Evolutionary conservation across 2,113 vertebrate species (phyloP).

Genomic region (Paradisaea rubra): DNA sequence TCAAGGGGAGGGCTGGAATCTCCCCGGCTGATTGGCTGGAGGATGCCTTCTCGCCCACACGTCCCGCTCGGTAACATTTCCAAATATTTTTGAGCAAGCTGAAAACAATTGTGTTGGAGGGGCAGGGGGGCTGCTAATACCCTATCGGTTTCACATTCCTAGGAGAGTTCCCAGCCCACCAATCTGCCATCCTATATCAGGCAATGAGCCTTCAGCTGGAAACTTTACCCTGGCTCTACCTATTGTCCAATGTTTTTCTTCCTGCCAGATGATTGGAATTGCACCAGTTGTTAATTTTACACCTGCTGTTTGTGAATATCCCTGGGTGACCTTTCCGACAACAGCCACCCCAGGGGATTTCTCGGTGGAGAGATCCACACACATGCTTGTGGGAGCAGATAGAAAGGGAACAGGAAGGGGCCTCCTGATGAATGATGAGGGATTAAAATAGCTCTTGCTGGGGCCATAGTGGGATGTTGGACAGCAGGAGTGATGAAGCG

Average conservation of each 20-base stretch:
- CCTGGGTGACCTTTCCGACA: conserved; percentile 34
- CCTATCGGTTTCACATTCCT: conserved; percentile 61
- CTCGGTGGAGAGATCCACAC: neutral
- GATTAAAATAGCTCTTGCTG: conserved; percentile 64
- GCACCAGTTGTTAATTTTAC: conserved; percentile 41
- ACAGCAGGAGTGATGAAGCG: conserved; percentile 21
- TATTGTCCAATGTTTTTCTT: conserved; percentile 52
- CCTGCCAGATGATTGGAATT: conserved; percentile 31
- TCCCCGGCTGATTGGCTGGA: conserved; percentile 46
- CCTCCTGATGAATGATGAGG: conserved; percentile 52
- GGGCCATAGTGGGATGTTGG: conserved; percentile 34
- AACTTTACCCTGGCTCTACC: conserved; percentile 53
- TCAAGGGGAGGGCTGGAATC: conserved; percentile 49
- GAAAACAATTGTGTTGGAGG: conserved; percentile 63
- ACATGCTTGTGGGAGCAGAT: neutral
- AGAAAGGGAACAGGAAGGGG: conserved; percentile 49
- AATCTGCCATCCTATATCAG: conserved; percentile 49
- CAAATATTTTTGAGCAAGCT: conserved; percentile 59
- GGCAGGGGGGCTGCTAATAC: conserved; percentile 50
- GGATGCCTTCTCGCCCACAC: conserved; percentile 17
- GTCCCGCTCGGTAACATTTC: conserved; percentile 7
- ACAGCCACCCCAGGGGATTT: conserved; percentile 27
- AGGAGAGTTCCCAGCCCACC: conserved; percentile 59
- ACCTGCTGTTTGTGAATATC: conserved; percentile 53
- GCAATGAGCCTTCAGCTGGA: conserved; percentile 55